phyloP scores from a whole-genome alignment of 1,140 invertebrate species.

The Drosophila insularis region DNA sequence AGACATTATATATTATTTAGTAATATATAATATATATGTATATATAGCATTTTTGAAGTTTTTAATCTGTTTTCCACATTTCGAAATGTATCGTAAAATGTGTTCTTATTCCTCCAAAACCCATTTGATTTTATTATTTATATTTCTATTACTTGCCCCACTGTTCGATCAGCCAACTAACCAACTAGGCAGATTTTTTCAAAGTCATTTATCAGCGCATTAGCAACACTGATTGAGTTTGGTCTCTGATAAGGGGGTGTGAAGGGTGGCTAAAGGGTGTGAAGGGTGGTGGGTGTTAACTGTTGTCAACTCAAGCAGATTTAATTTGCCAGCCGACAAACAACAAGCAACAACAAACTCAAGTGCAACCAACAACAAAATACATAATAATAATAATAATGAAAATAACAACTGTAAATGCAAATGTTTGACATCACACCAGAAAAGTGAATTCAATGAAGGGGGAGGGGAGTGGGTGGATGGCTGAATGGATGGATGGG shows the following conservation, averaged over 20 bases:
- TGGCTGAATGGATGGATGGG: not conserved
- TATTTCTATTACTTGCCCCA: not conserved
- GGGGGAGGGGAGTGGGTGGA: not conserved
- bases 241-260: not conserved
- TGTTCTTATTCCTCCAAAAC: no score
- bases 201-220: conserved; percentile 80
- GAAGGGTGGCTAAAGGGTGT: no score
- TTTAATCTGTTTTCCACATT: no score
- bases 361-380: conserved; percentile 69
- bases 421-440: conserved; percentile 77
- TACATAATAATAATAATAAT: conserved; percentile 47
- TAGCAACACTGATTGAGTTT: conserved; percentile 71
- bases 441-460: not conserved
- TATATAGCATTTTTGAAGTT: no score
- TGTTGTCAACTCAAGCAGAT: conserved; percentile 80
- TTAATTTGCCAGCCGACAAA: conserved; percentile 74
- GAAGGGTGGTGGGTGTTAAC: conserved; percentile 54
- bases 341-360: conserved; percentile 63
- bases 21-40: no score
- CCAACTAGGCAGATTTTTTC: conserved; percentile 57
- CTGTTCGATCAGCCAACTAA: conserved; percentile 13
- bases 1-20: no score
- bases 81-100: no score
- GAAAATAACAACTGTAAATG: conserved; percentile 63
- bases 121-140: no score